Evolutionary conservation across 2,797 vertebrate species (phyloP).

Genomic region (Rachycentron canadum): DNA sequence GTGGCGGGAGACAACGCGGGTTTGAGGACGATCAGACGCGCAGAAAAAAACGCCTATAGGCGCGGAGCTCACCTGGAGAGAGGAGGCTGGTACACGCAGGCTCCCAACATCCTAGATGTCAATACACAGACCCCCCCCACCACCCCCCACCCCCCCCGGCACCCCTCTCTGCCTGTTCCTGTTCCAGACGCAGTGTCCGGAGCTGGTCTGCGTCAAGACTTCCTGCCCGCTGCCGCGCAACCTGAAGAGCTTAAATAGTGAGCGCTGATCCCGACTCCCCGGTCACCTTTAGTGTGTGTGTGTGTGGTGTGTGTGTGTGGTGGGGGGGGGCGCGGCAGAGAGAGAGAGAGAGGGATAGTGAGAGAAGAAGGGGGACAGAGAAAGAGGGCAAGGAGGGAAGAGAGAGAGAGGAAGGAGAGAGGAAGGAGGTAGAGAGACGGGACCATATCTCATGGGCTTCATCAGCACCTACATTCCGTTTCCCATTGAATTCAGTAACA

Average conservation of each 20-base stretch:
- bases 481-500: too few relatives aligned
- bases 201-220: constrained; percentile 53
- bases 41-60: neutral
- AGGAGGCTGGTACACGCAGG: constrained; percentile 54
- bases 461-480: too few relatives aligned
- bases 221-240: constrained; percentile 35
- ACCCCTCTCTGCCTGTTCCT: constrained; percentile 37
- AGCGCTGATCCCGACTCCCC: constrained; percentile 42
- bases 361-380: too few relatives aligned
- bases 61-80: constrained; percentile 51
- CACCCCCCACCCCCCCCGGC: constrained; percentile 31
- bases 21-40: neutral
- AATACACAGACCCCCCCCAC: constrained; percentile 62
- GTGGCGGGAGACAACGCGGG: constrained; percentile 5
- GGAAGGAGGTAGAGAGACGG: too few relatives aligned
- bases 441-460: too few relatives aligned
- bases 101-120: constrained; percentile 51
- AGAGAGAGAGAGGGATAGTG: too few relatives aligned
- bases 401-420: too few relatives aligned
- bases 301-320: too few relatives aligned
- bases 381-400: too few relatives aligned
- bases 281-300: constrained; percentile 66
- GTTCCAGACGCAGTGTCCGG: constrained; percentile 53
- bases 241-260: constrained; percentile 41
- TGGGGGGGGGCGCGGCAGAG: too few relatives aligned